A percentile compares a stretch with the other conserved stretches of the same genome.
phyloP scores from a whole-genome alignment of 1,140 invertebrate species.

The Neodiprion virginianus region DNA sequence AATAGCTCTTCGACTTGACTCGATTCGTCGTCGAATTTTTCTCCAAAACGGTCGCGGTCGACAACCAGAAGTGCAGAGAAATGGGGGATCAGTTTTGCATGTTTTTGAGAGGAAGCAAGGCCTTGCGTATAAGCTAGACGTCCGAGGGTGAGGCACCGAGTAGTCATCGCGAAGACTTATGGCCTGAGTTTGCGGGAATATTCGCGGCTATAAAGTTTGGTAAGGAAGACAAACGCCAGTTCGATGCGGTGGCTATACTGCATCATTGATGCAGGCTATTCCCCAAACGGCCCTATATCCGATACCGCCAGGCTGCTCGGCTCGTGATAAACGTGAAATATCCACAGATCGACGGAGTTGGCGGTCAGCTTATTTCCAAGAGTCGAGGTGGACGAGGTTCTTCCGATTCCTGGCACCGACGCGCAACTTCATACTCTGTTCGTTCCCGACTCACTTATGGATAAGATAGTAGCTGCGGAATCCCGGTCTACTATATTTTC shows the following conservation, averaged over 20 bases:
- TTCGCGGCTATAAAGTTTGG: slow-evolving; percentile 50
- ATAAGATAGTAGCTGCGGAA: too few relatives aligned
- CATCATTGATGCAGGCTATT: slow-evolving; percentile 60
- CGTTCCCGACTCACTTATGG: too few relatives aligned
- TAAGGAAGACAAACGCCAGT: slow-evolving; percentile 57
- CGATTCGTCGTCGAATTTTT: too few relatives aligned
- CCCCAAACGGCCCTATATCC: slow-evolving; percentile 55
- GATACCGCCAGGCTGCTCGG: slow-evolving; percentile 52
- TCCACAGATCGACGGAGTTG: slow-evolving; percentile 29
- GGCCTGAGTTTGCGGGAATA: slow-evolving; percentile 38
- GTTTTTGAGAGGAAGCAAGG: too few relatives aligned
- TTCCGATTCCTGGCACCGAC: not conserved
- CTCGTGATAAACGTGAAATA: slow-evolving; percentile 61
- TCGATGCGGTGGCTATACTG: slow-evolving; percentile 50
- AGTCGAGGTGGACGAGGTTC: not conserved
- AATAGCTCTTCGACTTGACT: too few relatives aligned
- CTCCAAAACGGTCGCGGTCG: too few relatives aligned
- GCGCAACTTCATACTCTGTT: too few relatives aligned
- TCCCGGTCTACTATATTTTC: too few relatives aligned
- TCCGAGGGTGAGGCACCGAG: not conserved
- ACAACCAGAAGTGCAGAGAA: too few relatives aligned
- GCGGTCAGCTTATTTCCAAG: not conserved
- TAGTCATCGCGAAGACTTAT: slow-evolving; percentile 22
- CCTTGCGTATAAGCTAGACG: not conserved
- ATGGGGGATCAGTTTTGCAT: too few relatives aligned